phyloP scores from a whole-genome alignment of 2,797 vertebrate species.

The Pipistrellus nathusii region DNA sequence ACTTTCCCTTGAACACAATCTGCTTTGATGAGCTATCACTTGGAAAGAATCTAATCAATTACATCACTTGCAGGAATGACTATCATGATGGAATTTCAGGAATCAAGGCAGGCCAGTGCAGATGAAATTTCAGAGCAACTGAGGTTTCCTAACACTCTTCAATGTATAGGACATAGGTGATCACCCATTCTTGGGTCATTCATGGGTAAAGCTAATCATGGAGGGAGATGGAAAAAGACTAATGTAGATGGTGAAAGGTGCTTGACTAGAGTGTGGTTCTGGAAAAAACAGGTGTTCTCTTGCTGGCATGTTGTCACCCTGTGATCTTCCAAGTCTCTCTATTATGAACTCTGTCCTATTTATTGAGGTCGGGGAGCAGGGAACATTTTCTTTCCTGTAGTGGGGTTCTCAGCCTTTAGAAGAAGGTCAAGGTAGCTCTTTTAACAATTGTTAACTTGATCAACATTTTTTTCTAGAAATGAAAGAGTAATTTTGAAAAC shows the following conservation, averaged over 20 bases:
- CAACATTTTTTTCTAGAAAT: neutral
- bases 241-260: neutral
- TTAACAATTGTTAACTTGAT: neutral
- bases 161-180: neutral
- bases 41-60: slow-evolving; percentile 40
- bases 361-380: neutral
- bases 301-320: neutral
- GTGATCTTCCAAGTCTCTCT: neutral
- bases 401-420: neutral
- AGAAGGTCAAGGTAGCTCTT: neutral
- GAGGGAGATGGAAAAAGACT: neutral
- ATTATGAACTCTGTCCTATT: neutral
- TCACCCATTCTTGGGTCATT: neutral
- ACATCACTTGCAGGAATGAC: neutral
- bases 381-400: slow-evolving; percentile 17
- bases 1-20: neutral
- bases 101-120: neutral
- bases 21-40: neutral
- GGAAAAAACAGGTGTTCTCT: neutral
- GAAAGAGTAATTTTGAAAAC: neutral
- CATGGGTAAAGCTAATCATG: neutral
- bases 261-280: neutral
- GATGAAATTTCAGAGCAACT: neutral
- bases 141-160: neutral
- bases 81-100: neutral